Evolutionary conservation across 2,113 vertebrate species (phyloP).

Genomic region (Corythaeola cristata): DNA sequence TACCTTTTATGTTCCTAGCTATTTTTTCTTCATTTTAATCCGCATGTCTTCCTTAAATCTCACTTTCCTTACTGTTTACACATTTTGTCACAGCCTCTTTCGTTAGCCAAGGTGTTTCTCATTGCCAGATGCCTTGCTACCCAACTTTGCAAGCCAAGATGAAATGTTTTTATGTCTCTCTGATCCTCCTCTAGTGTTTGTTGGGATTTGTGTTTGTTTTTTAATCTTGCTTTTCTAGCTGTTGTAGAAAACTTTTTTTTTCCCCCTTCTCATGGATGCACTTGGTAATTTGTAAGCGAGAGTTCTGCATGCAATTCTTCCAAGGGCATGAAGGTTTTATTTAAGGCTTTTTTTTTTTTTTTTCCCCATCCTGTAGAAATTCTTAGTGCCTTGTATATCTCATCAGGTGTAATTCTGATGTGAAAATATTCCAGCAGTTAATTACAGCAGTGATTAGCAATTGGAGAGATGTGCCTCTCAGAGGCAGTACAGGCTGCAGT

Average conservation of each 20-base stretch:
- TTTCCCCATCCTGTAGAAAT: background rate
- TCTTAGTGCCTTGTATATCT: background rate
- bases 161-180: background rate
- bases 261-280: background rate
- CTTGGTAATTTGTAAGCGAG: background rate
- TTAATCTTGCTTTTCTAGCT: background rate
- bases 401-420: background rate
- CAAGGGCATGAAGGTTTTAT: background rate
- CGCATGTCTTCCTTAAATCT: background rate
- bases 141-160: background rate
- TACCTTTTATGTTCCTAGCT: background rate
- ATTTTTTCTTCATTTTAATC: background rate
- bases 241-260: background rate
- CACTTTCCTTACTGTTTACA: background rate
- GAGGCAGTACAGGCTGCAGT: background rate
- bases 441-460: background rate
- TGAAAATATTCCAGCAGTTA: background rate
- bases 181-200: background rate
- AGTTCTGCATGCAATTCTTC: background rate
- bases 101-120: background rate
- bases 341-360: background rate
- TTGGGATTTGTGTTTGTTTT: background rate
- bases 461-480: background rate
- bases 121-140: slow-evolving; percentile 21
- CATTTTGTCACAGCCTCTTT: background rate